These are phyloP conservation scores for Nothoprocta perdicaria DNA, from an alignment of 2,113 vertebrate genomes.

Conservation along the genomic window DNA sequence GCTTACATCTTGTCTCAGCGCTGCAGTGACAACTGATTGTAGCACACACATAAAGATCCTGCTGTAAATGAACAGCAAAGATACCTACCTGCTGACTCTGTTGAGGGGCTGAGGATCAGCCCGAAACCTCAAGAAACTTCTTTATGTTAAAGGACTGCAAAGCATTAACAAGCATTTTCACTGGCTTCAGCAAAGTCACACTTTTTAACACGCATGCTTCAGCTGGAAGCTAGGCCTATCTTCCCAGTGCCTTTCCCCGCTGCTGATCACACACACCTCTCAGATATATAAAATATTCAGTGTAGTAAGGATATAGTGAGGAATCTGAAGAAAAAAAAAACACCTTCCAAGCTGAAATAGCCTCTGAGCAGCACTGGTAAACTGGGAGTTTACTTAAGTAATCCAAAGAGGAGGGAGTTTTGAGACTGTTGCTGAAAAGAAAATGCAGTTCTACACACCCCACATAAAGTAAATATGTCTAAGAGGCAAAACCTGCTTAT, in stretches of 20 bases:
- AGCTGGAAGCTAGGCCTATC: background rate
- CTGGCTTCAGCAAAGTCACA: background rate
- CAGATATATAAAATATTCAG: background rate
- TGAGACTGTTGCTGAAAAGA: background rate
- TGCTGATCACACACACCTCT: background rate
- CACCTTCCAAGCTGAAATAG: background rate
- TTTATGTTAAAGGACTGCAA: background rate
- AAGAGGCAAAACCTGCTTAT: conserved; percentile 35
- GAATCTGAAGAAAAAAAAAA: background rate
- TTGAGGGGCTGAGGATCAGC: background rate
- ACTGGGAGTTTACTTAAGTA: background rate
- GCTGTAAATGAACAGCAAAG: background rate
- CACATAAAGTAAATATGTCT: background rate
- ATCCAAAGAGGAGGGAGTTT: background rate
- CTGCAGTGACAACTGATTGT: background rate
- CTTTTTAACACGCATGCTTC: rapidly evolving
- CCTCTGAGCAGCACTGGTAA: background rate
- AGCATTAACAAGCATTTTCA: background rate
- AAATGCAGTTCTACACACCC: background rate
- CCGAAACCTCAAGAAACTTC: background rate
- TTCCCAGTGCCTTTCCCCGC: background rate
- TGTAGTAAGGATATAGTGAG: background rate
- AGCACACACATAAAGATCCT: background rate
- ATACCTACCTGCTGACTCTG: background rate
- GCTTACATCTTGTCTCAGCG: background rate